Conservation (phyloP, 2,113 vertebrate species). For the Anser cygnoides region DNA sequence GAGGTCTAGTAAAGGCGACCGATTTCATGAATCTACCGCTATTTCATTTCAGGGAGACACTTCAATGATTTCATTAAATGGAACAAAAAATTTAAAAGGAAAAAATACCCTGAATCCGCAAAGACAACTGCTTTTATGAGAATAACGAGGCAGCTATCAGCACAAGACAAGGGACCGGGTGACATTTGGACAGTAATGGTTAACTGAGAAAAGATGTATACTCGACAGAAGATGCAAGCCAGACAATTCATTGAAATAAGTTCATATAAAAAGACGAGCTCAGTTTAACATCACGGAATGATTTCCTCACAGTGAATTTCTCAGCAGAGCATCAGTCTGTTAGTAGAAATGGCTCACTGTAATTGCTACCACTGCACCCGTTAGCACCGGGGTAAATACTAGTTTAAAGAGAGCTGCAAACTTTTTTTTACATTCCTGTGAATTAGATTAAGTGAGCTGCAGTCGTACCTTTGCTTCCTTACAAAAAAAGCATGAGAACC, state of each 20-base stretch:
- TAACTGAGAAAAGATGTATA: neutral
- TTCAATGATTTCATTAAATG: neutral
- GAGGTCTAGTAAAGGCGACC: neutral
- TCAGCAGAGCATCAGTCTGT: neutral
- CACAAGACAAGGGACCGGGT: neutral
- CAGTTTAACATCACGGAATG: neutral
- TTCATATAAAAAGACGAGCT: neutral
- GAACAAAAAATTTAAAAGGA: neutral
- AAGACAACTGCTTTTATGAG: neutral
- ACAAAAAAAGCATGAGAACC: neutral
- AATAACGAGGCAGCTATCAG: neutral
- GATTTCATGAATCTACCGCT: neutral
- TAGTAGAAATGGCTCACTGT: fast-evolving
- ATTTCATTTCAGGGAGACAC: neutral
- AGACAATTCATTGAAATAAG: neutral
- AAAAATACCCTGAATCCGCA: neutral
- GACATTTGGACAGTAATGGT: neutral
- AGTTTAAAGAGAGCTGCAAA: neutral
- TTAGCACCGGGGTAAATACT: neutral
- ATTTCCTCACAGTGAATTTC: neutral
- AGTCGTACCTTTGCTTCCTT: neutral
- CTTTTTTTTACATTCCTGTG: neutral
- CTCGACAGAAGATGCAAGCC: neutral
- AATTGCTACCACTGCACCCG: neutral
- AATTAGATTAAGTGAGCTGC: no score